phyloP scores from a whole-genome alignment of 2,113 vertebrate species.

The Lamprotornis superbus region DNA sequence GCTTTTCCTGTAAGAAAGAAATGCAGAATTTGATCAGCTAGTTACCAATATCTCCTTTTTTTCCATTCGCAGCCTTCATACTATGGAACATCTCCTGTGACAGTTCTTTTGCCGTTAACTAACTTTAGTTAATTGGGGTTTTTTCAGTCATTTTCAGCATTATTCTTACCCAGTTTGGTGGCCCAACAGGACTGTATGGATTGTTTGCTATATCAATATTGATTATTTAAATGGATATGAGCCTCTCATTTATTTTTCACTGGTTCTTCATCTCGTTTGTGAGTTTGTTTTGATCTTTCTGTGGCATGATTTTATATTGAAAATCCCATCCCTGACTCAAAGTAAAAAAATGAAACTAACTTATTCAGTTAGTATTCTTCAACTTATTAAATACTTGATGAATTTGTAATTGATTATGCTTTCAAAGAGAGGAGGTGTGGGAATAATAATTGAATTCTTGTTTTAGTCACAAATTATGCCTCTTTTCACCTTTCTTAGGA shows the following conservation, averaged over 20 bases:
- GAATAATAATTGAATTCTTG: neutral
- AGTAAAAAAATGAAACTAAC: neutral
- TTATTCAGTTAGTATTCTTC: neutral
- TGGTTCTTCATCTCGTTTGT: neutral
- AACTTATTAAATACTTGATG: neutral
- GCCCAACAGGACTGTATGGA: neutral
- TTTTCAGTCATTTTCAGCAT: neutral
- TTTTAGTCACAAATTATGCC: neutral
- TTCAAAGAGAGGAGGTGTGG: neutral
- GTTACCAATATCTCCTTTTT: neutral
- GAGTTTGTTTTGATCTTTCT: neutral
- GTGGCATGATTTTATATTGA: neutral
- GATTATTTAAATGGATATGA: neutral
- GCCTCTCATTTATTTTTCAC: neutral
- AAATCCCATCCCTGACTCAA: neutral
- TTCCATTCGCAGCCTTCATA: neutral
- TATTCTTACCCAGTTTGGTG: neutral
- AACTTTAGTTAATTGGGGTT: neutral
- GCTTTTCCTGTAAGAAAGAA: neutral
- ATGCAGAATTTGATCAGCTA: neutral
- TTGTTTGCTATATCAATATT: neutral
- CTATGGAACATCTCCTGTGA: neutral
- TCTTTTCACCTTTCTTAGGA: neutral
- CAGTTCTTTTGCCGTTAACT: neutral
- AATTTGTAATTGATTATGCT: neutral